Base-by-base conservation (phyloP, 2,888 invertebrate genomes). In the Rhaphigaster nebulosa region DNA sequence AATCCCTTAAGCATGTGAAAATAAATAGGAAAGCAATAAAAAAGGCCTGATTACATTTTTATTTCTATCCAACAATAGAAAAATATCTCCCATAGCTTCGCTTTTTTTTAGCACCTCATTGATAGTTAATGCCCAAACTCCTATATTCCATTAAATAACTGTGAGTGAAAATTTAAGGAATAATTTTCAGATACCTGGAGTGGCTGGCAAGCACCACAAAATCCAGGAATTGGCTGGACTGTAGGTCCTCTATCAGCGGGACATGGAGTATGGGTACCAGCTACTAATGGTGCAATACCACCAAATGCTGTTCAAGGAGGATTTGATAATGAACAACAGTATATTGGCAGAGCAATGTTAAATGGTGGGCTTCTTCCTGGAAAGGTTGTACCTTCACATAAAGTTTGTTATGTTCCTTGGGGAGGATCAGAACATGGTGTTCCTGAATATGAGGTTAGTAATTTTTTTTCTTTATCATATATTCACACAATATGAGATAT, bases 351-450 rank as follows among this genome's bases (percentile, higher is more conserved):
- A 93, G 96, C 96, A 5, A 94, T 94, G 38, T 96, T 96, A 93
- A 96, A 95, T 92, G 96, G 96, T 15, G 96, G 96, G n/a, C 93
- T 97, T 76, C 95, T 97, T 92, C 97, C 97, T 89, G 98, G 98
- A 45, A 97, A 97, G 94, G 95, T 96, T 92, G 95, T 96, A 87
- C 95, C 96, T 12, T 95, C 96, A 26, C 96, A 96, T 93, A 96
- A 96, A 20, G 94, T 95, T 0, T 96, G 95, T 92, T 97, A 96
- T 93, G 94, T 97, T 26, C 94, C 98, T 38, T 98, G 97, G 96
- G 97, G 97, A 38, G 97, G 97, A 26, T 94, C 94, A 26, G 96
- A 96, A 92, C 96, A 97, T 93, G 95, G 95, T 29, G 96, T 96
- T 93, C 93, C 94, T 60, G 95, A 96, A 76, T 97, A 97, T 93